These are phyloP conservation scores for Gymnodraco acuticeps DNA, from an alignment of 2,797 vertebrate genomes.

Conservation along the genomic window DNA sequence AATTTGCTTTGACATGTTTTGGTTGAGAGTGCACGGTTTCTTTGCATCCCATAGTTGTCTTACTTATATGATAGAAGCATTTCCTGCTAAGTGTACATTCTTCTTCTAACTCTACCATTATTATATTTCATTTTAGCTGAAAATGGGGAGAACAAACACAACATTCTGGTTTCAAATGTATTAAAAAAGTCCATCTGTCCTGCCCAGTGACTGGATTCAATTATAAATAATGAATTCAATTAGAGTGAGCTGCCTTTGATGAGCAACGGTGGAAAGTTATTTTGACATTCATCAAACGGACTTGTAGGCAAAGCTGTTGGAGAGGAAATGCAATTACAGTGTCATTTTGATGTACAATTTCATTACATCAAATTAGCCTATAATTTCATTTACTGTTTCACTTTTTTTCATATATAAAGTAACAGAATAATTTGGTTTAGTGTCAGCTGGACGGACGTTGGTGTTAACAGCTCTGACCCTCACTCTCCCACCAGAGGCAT, in stretches of 20 bases:
- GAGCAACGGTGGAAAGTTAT: neutral
- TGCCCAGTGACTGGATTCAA: neutral
- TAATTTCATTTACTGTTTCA: constrained; percentile 35
- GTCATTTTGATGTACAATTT: constrained; percentile 6
- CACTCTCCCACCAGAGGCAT: constrained; percentile 41
- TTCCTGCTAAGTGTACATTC: too few species aligned
- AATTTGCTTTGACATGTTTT: too few species aligned
- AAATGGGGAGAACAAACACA: too few species aligned
- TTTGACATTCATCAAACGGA: neutral
- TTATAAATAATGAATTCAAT: constrained; percentile 1
- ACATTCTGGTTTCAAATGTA: too few species aligned
- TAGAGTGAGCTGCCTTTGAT: neutral
- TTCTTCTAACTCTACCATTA: too few species aligned
- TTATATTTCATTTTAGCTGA: too few species aligned
- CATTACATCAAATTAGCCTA: constrained; percentile 20
- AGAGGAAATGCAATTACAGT: constrained; percentile 2
- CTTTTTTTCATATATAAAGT: constrained; percentile 7
- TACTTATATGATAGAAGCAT: too few species aligned
- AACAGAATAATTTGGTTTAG: constrained; percentile 26
- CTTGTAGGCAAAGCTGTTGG: neutral
- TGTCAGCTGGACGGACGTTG: constrained; percentile 61
- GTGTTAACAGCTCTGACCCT: constrained; percentile 38
- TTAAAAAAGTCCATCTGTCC: neutral
- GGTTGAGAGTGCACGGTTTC: too few species aligned
- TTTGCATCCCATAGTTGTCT: too few species aligned